Evolutionary conservation across 2,797 vertebrate genomes (phyloP).

Genomic region (Myotis vivesi): DNA sequence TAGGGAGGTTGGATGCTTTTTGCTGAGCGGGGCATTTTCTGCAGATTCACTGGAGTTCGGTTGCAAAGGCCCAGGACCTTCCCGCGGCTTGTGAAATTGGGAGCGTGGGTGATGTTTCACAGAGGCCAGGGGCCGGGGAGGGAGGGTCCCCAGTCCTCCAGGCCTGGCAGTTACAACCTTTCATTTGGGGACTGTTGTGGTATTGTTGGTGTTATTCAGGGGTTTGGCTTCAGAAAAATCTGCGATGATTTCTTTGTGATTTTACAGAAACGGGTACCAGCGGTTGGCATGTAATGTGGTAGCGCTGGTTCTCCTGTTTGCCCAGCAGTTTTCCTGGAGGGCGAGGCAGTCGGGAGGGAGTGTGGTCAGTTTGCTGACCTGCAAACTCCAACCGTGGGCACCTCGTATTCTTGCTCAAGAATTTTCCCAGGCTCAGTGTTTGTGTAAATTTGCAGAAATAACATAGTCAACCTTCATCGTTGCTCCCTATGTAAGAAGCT

Average conservation of each 20-base stretch:
- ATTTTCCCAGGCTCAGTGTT: slow-evolving; percentile 59
- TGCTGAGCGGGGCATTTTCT: slow-evolving; percentile 15
- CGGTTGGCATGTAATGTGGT: not conserved
- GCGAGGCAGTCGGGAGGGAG: not conserved
- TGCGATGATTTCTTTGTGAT: slow-evolving; percentile 45
- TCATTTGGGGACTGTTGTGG: slow-evolving; percentile 62
- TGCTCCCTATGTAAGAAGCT: not conserved
- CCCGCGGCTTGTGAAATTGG: slow-evolving; percentile 42
- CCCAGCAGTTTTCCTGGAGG: slow-evolving; percentile 15
- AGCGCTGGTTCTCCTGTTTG: not conserved
- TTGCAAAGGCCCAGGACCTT: not conserved
- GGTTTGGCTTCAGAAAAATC: slow-evolving; percentile 60
- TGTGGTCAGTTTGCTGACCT: slow-evolving; percentile 48
- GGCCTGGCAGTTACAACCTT: slow-evolving; percentile 41
- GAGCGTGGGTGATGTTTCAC: not conserved
- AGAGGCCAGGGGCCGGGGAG: not conserved
- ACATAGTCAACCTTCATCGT: not conserved
- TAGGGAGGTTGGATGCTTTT: not conserved
- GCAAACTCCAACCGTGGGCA: not conserved
- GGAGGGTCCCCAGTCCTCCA: not conserved
- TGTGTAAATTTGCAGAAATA: slow-evolving; percentile 16
- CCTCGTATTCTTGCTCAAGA: slow-evolving; percentile 16
- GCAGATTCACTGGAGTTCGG: not conserved
- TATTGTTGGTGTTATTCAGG: slow-evolving; percentile 42
- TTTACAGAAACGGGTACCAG: slow-evolving; percentile 48